These are phyloP conservation scores for Hycleus cichorii DNA, from an alignment of 1,140 invertebrate genomes.

Conservation along the genomic window DNA sequence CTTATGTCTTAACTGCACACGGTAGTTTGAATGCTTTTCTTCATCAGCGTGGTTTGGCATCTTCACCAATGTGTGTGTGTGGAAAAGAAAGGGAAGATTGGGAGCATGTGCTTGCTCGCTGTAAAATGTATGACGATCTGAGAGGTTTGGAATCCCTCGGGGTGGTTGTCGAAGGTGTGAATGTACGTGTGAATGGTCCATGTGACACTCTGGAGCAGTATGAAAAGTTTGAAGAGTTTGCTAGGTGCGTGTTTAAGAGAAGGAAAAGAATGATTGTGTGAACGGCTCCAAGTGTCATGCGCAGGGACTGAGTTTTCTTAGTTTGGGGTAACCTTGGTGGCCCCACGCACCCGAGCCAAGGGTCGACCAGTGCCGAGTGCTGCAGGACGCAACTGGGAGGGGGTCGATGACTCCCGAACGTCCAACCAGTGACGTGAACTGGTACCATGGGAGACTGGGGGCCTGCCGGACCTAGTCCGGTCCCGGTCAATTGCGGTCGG, in stretches of 20 bases:
- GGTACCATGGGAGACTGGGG: too few species aligned
- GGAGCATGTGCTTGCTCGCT: background rate
- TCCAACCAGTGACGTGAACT: too few species aligned
- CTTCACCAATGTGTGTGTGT: background rate
- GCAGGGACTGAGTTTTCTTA: too few species aligned
- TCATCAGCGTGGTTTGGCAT: background rate
- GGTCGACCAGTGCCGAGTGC: background rate
- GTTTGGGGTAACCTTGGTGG: too few species aligned
- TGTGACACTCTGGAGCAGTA: background rate
- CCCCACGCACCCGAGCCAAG: too few species aligned
- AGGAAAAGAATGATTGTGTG: too few species aligned
- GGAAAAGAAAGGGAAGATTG: background rate
- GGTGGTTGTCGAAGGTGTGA: background rate
- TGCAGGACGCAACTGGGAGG: conserved; percentile 1
- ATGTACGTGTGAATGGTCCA: background rate
- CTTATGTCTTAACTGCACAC: background rate
- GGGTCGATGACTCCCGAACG: conserved; percentile 15
- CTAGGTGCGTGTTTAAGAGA: too few species aligned
- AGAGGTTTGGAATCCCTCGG: background rate
- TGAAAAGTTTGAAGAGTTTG: background rate
- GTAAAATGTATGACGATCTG: background rate
- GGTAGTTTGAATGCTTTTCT: conserved; percentile 2
- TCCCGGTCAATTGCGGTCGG: too few species aligned
- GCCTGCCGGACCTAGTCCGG: too few species aligned
- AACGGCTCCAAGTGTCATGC: too few species aligned